Conservation (phyloP, 64 coral and sea anemone genomes). For the Actinia equina region DNA sequence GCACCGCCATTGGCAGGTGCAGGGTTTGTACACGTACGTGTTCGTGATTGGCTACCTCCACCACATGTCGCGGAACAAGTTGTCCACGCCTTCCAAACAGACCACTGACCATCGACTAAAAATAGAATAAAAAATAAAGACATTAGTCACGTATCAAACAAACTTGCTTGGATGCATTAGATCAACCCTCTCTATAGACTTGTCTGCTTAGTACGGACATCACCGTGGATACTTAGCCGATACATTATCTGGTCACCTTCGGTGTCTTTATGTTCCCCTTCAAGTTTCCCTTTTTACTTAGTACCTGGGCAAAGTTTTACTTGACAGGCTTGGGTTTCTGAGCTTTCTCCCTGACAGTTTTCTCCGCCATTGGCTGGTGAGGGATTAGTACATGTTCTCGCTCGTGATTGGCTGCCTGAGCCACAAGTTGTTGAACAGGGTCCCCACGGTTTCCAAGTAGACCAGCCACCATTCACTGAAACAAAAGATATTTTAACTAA, state of each 20-base stretch:
- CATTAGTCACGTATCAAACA: no score
- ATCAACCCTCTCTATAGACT: no score
- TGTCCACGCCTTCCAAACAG: not conserved
- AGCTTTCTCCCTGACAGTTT: not conserved
- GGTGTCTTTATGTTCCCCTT: not conserved
- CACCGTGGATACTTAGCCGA: not conserved
- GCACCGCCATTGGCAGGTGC: conserved; percentile 22
- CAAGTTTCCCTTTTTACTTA: no score
- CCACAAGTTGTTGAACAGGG: conserved; percentile 15
- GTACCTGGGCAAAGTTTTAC: conserved; percentile 38
- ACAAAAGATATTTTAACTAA: no score
- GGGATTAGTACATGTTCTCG: conserved; percentile 31
- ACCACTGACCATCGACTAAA: conserved; percentile 13
- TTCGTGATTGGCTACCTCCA: conserved; percentile 20
- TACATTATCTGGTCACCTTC: no score
- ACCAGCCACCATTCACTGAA: conserved; percentile 16
- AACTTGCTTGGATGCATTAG: no score
- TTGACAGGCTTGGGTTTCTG: conserved; percentile 5
- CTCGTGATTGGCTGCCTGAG: conserved; percentile 17
- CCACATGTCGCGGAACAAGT: conserved; percentile 18
- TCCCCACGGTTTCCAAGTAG: not conserved
- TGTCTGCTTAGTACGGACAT: not conserved
- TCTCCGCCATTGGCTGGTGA: not conserved
- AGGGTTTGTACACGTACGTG: conserved; percentile 37
- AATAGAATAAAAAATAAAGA: no score